These are phyloP conservation scores for Hyppa rectilinea DNA, from an alignment of 2,888 invertebrate species.

Conservation along the genomic window DNA sequence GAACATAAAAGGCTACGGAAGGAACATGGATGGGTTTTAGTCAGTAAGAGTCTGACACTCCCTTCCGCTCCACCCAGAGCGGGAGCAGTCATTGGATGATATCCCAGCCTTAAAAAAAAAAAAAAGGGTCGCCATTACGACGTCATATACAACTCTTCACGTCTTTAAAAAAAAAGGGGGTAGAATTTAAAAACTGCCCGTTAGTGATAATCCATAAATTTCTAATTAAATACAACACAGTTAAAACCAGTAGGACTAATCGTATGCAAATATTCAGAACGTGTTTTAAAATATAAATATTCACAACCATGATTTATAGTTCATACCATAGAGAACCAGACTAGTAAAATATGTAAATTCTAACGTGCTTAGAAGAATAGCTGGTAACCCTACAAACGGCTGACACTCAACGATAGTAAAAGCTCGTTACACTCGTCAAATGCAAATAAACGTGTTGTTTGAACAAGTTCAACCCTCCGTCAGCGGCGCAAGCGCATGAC, in stretches of 20 bases:
- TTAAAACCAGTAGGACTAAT: constrained; percentile 27
- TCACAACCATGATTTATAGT: constrained; percentile 31
- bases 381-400: constrained; percentile 69
- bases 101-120: no score
- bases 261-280: constrained; percentile 22
- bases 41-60: no score
- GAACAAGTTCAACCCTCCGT: constrained; percentile 77
- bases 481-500: constrained; percentile 52
- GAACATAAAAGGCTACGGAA: no score
- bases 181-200: no score
- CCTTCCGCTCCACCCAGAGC: no score
- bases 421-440: constrained; percentile 82
- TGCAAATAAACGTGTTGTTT: constrained; percentile 85
- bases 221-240: not conserved
- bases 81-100: no score
- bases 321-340: constrained; percentile 13
- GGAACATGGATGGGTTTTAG: no score
- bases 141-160: no score
- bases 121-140: no score
- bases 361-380: constrained; percentile 27
- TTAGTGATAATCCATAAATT: not conserved
- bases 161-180: no score
- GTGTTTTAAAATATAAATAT: constrained; percentile 13
- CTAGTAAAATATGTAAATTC: constrained; percentile 37
- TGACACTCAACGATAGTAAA: constrained; percentile 77